A percentile compares a stretch with the other conserved stretches of the same genome.
Evolutionary conservation across 35 echinoderm and acorn worm species (phyloP).

Genomic region (Patiria miniata): DNA sequence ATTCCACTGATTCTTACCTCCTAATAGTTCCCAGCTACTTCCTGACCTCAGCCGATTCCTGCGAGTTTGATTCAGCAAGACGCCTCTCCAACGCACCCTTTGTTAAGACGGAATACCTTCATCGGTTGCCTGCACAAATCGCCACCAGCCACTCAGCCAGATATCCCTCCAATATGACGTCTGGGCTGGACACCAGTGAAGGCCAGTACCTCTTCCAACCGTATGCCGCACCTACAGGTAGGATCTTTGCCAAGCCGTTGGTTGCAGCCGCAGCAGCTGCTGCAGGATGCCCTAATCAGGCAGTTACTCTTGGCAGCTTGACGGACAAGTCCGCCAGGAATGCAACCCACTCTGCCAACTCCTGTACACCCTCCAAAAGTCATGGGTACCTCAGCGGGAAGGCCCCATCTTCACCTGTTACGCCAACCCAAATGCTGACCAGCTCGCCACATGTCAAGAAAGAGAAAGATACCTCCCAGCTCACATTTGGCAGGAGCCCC

Average conservation of each 20-base stretch:
- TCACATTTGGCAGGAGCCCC: too few species aligned
- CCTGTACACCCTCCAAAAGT: background rate
- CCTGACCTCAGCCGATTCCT: constrained; percentile 23
- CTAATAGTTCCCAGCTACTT: constrained; percentile 28
- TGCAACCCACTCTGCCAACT: background rate
- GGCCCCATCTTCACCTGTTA: background rate
- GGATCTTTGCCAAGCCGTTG: background rate
- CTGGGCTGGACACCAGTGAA: background rate
- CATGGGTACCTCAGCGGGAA: background rate
- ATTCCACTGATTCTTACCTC: background rate
- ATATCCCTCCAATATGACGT: background rate
- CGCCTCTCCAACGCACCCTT: background rate
- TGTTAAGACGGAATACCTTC: background rate
- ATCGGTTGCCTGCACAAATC: background rate
- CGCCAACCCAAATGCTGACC: background rate
- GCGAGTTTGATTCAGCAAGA: constrained; percentile 28
- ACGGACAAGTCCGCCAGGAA: background rate
- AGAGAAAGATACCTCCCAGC: too few species aligned
- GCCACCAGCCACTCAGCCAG: background rate
- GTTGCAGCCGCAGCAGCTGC: background rate
- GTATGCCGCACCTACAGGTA: background rate
- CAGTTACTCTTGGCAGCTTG: background rate
- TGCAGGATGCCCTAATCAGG: background rate
- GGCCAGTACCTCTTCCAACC: background rate
- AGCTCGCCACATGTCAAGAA: too few species aligned